Base-by-base conservation (phyloP, 2,797 vertebrate genomes). In the Centropyge bicolor region DNA sequence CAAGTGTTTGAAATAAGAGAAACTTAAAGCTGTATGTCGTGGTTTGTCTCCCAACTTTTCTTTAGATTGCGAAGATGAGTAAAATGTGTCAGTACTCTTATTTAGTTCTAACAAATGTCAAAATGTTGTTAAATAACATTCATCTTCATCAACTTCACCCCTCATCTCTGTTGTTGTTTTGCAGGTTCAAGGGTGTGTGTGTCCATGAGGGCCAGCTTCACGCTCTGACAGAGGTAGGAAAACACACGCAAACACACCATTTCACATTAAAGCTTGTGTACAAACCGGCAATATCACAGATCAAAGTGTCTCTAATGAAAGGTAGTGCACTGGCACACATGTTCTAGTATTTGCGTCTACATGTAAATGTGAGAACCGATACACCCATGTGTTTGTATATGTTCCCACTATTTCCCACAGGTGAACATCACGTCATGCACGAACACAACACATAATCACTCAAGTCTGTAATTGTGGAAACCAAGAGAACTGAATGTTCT, bases 161-260 rank as follows among this genome's bases (percentile, higher is more conserved):
- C 52, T 13, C 6, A 20, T 66, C 10, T 66, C 1, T 76, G 61
- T 57, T 70, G 5, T 85, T 27, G 9, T 51, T 75, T 77, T 93
- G 72, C 92, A 99, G 98, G 96, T 99, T 99, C 93, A 98, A 97
- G 95, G 98, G 98, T 77, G 98, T 99, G 76, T 99, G 98, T 91
- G 96, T 99, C 89, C 98, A 99, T 85, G 96, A 99, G 94, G 98
- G 98, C 90, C 98, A 99, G 85, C 95, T 99, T 70, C 98, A 99
- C 66, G 98, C 98, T 84, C 95, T 99, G 90, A 99, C 96, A 69
- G 98, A 99, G 97, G 98, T 99, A 97, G 93, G 96, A 92, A 20
- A 69, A 78, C 68, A 46, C 52, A 65, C 78, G 45, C 60, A 74
- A 49, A 80, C 24, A 61, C 78, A 72, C 46, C 0, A 1, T 72